These are phyloP conservation scores for Chlorocebus sabaeus DNA, from an alignment of 2,113 vertebrate species.

Conservation along the genomic window DNA sequence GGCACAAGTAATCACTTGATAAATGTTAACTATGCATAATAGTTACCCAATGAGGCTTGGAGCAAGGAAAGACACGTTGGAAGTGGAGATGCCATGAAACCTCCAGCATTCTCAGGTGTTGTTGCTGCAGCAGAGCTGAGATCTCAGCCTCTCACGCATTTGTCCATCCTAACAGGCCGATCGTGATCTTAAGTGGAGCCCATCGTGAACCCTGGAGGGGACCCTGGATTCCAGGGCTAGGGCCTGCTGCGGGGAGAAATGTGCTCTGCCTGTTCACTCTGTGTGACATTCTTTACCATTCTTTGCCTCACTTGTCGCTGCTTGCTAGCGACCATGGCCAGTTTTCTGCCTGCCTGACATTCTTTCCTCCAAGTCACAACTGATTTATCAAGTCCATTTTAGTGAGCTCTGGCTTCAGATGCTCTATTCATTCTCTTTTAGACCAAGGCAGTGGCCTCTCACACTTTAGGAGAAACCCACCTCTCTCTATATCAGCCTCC, in stretches of 20 bases:
- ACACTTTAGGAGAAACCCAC: not conserved
- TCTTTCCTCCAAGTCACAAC: not conserved
- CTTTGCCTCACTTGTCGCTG: constrained; percentile 41
- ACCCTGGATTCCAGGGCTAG: rapidly evolving
- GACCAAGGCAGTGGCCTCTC: not conserved
- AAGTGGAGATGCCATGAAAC: not conserved
- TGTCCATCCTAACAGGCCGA: not conserved
- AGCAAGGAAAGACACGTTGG: not conserved
- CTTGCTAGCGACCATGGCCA: not conserved
- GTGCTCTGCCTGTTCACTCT: not conserved
- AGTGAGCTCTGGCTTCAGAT: not conserved
- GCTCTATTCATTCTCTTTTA: not conserved
- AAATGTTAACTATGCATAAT: not conserved
- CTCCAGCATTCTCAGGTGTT: not conserved
- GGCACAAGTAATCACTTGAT: not conserved
- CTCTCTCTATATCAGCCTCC: not conserved
- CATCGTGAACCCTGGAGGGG: rapidly evolving
- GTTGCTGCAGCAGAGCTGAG: no score
- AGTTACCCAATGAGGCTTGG: not conserved
- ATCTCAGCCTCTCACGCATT: not conserved
- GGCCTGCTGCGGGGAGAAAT: no score
- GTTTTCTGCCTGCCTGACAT: not conserved
- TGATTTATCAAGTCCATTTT: not conserved
- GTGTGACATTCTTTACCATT: not conserved
- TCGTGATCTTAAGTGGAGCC: not conserved